Percentiles rank a stretch among this genome's conserved stretches.
phyloP scores from a whole-genome alignment of 2,113 vertebrate genomes.

The Aepyceros melampus region DNA sequence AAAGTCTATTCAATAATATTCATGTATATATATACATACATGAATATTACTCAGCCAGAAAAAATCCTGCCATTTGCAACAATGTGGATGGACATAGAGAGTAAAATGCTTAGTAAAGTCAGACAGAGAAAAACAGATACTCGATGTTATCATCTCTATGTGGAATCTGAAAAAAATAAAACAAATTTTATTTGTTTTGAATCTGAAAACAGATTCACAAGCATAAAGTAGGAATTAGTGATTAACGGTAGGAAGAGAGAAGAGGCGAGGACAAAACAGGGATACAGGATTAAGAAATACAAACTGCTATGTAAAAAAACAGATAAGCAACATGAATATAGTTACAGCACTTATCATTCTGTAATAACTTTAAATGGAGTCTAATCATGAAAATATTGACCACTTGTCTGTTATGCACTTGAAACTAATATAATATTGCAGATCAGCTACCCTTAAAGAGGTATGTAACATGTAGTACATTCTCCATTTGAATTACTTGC shows the following conservation, averaged over 20 bases:
- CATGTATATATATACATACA: not conserved
- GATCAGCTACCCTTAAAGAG: not conserved
- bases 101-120: not conserved
- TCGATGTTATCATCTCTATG: not conserved
- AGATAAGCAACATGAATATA: not conserved
- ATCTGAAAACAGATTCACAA: not conserved
- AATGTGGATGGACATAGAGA: not conserved
- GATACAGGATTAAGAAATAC: not conserved
- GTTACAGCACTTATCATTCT: not conserved
- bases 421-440: not conserved
- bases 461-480: too few relatives aligned
- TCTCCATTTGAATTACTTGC: not conserved
- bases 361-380: not conserved
- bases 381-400: not conserved
- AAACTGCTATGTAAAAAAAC: not conserved
- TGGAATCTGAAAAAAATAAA: not conserved
- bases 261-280: not conserved
- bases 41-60: not conserved
- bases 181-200: not conserved
- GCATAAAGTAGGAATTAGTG: not conserved
- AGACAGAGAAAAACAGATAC: not conserved
- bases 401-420: not conserved
- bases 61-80: not conserved
- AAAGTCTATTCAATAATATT: not conserved
- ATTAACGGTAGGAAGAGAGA: not conserved